These are phyloP conservation scores for Eupithecia subumbrata DNA, from an alignment of 2,888 invertebrate genomes.

Conservation along the genomic window DNA sequence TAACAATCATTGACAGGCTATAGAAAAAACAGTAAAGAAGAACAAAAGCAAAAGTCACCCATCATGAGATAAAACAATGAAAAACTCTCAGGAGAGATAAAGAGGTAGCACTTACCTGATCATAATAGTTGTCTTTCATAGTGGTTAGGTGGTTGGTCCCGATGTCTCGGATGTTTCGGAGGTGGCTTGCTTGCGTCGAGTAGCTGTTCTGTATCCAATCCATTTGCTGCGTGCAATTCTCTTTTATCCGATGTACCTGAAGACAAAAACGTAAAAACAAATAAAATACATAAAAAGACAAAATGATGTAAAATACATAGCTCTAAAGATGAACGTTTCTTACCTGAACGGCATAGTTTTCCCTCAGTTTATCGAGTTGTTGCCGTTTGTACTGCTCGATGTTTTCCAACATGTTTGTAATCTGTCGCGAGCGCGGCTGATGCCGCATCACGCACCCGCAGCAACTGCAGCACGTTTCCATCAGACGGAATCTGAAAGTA, in stretches of 20 bases:
- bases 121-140: constrained; percentile 95
- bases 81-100: background rate
- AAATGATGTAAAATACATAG: background rate
- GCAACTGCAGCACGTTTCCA: constrained; percentile 91
- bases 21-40: background rate
- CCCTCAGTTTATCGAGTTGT: constrained; percentile 93
- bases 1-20: too few relatives aligned
- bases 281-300: background rate
- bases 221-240: constrained; percentile 96
- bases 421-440: constrained; percentile 91
- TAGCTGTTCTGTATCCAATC: constrained; percentile 97
- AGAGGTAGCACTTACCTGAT: constrained; percentile 85
- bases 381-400: constrained; percentile 95
- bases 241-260: constrained; percentile 94
- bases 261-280: constrained; percentile 37
- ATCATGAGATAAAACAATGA: background rate
- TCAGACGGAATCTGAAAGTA: constrained; percentile 86
- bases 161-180: constrained; percentile 95
- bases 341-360: constrained; percentile 96
- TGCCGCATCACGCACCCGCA: constrained; percentile 88
- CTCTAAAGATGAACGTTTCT: constrained; percentile 39
- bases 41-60: background rate
- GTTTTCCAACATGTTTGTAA: constrained; percentile 94
- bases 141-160: constrained; percentile 94
- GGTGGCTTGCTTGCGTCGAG: constrained; percentile 92